Percentiles rank a stretch among this genome's conserved stretches.
phyloP scores from a whole-genome alignment of 1,140 invertebrate genomes.

The Frieseomelitta varia region DNA sequence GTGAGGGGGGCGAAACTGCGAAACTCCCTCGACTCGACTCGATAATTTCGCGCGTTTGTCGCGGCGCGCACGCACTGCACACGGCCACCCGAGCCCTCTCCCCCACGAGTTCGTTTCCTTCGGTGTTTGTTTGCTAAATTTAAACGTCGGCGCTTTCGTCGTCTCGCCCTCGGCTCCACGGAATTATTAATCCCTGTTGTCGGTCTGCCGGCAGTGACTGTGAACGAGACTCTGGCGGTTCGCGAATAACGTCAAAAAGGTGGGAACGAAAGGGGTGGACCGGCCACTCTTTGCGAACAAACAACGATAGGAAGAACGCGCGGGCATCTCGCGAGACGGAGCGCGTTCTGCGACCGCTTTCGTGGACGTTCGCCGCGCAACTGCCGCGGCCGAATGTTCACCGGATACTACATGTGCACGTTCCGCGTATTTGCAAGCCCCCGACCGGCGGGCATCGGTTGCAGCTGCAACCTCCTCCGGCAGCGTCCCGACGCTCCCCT shows the following conservation, averaged over 20 bases:
- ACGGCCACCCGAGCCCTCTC: background rate
- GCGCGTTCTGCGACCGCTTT: background rate
- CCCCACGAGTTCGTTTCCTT: background rate
- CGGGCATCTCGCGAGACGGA: background rate
- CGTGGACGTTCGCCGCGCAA: slow-evolving; percentile 15
- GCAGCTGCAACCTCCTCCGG: slow-evolving; percentile 4
- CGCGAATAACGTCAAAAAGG: too few relatives aligned
- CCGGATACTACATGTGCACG: background rate
- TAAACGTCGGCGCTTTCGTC: background rate
- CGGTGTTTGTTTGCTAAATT: background rate
- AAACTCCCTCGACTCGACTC: background rate
- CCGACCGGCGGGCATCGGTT: slow-evolving; percentile 1
- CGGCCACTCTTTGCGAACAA: too few relatives aligned
- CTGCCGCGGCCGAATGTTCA: slow-evolving; percentile 33
- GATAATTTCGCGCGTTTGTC: background rate
- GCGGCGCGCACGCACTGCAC: background rate
- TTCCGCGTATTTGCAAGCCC: slow-evolving; percentile 35
- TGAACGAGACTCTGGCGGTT: too few relatives aligned
- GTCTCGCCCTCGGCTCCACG: background rate
- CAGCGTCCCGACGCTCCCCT: background rate
- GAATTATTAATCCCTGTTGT: background rate
- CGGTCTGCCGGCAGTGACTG: too few relatives aligned
- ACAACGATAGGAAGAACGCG: background rate
- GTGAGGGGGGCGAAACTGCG: background rate
- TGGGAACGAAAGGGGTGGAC: too few relatives aligned